Conservation (phyloP, 2,888 invertebrate species). For the Drosophila pseudotalamancana region DNA sequence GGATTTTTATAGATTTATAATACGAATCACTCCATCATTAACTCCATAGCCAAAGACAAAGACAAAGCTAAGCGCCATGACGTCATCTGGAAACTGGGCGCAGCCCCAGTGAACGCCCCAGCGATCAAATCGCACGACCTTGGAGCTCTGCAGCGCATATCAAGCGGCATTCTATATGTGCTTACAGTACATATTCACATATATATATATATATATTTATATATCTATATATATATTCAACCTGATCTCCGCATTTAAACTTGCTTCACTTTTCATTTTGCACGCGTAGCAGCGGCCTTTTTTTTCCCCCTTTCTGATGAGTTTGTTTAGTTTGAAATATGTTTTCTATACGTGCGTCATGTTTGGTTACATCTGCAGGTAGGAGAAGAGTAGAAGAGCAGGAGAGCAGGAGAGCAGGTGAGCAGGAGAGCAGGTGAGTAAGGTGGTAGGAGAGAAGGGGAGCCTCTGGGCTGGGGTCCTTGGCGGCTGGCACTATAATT, state of each 20-base stretch:
- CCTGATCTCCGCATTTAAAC: conserved; percentile 46
- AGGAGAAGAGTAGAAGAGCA: too few relatives aligned
- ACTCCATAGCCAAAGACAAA: not conserved
- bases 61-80: conserved; percentile 23
- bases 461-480: conserved; percentile 42
- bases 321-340: conserved; percentile 80
- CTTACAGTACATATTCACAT: too few relatives aligned
- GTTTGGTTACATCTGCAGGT: conserved; percentile 57
- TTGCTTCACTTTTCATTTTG: conserved; percentile 76
- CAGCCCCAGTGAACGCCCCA: conserved; percentile 45
- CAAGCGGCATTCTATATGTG: conserved; percentile 42
- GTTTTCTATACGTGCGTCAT: conserved; percentile 80
- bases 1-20: not conserved
- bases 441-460: too few relatives aligned
- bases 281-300: conserved; percentile 66
- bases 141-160: conserved; percentile 50
- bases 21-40: not conserved
- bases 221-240: too few relatives aligned
- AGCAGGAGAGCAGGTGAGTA: too few relatives aligned
- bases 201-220: too few relatives aligned
- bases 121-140: conserved; percentile 60
- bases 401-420: too few relatives aligned
- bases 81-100: conserved; percentile 38
- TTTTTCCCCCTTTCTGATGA: too few relatives aligned
- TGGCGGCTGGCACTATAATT: conserved; percentile 67